phyloP scores from a whole-genome alignment of 2,888 invertebrate species.

The Macrophya annulata region DNA sequence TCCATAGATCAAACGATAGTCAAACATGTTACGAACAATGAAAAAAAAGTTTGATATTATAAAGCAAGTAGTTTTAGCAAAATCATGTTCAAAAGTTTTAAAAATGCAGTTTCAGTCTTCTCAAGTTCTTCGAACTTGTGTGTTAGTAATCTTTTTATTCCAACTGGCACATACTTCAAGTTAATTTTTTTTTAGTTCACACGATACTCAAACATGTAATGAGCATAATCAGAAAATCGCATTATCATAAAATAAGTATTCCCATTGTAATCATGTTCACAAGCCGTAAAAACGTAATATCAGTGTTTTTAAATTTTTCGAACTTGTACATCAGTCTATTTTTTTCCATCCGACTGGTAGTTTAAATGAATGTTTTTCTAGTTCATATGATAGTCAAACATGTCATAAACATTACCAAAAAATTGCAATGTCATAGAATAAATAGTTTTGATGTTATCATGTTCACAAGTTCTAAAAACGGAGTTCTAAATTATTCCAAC shows the following conservation, averaged over 20 bases:
- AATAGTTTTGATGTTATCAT: background rate
- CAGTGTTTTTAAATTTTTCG: too few relatives aligned
- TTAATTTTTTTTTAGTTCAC: background rate
- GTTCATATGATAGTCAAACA: background rate
- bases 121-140: background rate
- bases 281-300: too few relatives aligned
- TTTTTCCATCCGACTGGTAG: background rate
- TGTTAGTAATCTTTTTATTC: background rate
- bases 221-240: background rate
- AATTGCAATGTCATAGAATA: background rate
- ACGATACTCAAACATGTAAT: background rate
- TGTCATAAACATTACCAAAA: background rate
- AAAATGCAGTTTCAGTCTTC: background rate
- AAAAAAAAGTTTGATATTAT: background rate
- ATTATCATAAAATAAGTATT: background rate
- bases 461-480: too few relatives aligned
- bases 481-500: background rate
- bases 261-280: background rate
- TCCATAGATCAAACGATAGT: background rate
- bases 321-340: background rate
- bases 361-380: background rate
- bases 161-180: background rate
- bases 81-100: background rate
- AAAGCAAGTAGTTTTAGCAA: background rate
- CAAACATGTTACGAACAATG: background rate